Percentiles rank a stretch among this genome's conserved stretches.
phyloP scores from a whole-genome alignment of 2,888 invertebrate genomes.

The Bhutanitis thaidina region DNA sequence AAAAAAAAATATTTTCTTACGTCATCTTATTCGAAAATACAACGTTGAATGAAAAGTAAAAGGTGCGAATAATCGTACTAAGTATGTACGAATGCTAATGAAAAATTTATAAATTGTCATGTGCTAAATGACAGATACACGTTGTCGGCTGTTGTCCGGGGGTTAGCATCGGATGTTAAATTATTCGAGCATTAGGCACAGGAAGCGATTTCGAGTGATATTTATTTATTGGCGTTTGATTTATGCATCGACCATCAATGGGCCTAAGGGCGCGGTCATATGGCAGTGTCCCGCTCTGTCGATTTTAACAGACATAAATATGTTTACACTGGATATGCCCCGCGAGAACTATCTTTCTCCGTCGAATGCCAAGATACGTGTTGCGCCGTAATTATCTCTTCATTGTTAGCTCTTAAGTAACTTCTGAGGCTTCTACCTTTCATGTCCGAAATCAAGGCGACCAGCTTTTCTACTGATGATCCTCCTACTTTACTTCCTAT shows the following conservation, averaged over 20 bases:
- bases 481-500: too few species aligned
- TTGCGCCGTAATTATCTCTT: too few species aligned
- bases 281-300: conserved; percentile 53
- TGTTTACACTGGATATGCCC: background rate
- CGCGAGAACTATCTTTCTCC: background rate
- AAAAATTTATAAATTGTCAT: too few species aligned
- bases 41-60: too few species aligned
- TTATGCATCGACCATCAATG: conserved; percentile 68
- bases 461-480: too few species aligned
- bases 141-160: background rate
- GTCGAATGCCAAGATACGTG: background rate
- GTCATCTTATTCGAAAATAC: too few species aligned
- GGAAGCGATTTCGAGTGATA: conserved; percentile 63
- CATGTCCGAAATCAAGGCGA: too few species aligned
- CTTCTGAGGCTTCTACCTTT: too few species aligned
- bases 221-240: conserved; percentile 74
- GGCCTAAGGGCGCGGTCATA: conserved; percentile 64
- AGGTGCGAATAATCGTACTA: too few species aligned
- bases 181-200: conserved; percentile 39
- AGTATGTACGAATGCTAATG: too few species aligned
- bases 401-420: too few species aligned
- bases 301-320: conserved; percentile 21
- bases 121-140: background rate
- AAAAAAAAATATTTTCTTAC: too few species aligned
- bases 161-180: conserved; percentile 28